These are phyloP conservation scores for Pipistrellus pygmaeus DNA, from an alignment of 2,797 vertebrate genomes.

Conservation along the genomic window DNA sequence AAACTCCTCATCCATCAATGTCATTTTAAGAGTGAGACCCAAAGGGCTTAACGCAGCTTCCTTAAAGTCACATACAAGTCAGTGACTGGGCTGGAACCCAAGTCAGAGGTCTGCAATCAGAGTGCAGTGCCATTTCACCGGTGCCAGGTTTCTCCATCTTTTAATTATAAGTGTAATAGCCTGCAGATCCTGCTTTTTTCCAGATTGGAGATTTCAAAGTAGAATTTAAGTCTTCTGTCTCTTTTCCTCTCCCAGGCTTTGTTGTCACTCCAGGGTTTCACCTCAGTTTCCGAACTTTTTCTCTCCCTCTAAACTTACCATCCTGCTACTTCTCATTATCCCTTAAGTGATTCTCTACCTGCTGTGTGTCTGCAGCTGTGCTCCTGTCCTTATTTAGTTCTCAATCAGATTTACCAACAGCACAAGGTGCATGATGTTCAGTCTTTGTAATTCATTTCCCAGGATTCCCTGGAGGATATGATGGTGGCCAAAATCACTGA, in stretches of 20 bases:
- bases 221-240: background rate
- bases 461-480: slow-evolving; percentile 42
- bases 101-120: background rate
- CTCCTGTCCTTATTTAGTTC: slow-evolving; percentile 57
- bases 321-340: slow-evolving; percentile 71
- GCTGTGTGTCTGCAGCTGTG: slow-evolving; percentile 68
- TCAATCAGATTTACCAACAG: slow-evolving; percentile 52
- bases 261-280: slow-evolving; percentile 48
- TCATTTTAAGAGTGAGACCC: background rate
- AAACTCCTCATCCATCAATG: background rate
- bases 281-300: slow-evolving; percentile 47
- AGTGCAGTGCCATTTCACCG: background rate
- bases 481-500: background rate
- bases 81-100: background rate
- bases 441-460: slow-evolving; percentile 56
- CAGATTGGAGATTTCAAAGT: background rate
- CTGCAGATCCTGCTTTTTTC: background rate
- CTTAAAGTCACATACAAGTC: background rate
- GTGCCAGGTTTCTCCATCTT: background rate
- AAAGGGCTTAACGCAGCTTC: background rate
- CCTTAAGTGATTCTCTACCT: slow-evolving; percentile 68
- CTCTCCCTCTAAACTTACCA: slow-evolving; percentile 29
- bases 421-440: slow-evolving; percentile 1
- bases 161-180: background rate
- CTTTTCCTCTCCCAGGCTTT: slow-evolving; percentile 42